These are phyloP conservation scores for Torymus texanus DNA, from an alignment of 2,888 invertebrate genomes.

Conservation along the genomic window DNA sequence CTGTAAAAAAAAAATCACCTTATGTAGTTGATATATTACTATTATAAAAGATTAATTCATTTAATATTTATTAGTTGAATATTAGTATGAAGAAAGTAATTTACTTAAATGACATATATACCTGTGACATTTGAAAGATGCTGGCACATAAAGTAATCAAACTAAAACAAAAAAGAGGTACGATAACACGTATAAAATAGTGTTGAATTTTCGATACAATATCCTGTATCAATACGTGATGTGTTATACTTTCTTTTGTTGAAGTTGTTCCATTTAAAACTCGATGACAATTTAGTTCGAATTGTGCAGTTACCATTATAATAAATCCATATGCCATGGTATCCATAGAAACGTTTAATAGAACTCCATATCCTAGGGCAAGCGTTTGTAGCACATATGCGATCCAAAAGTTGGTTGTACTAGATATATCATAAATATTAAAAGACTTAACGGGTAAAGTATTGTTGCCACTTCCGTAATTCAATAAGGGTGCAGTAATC, in stretches of 20 bases:
- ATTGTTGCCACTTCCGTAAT: background rate
- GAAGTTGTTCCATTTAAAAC: slow-evolving; percentile 7
- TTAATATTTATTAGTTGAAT: no score
- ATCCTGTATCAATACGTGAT: slow-evolving; percentile 40
- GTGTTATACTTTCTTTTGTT: slow-evolving; percentile 30
- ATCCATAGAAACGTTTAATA: slow-evolving; percentile 51
- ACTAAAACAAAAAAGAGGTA: slow-evolving; percentile 50
- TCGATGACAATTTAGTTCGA: slow-evolving; percentile 38
- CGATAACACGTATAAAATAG: slow-evolving; percentile 43
- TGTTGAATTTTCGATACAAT: slow-evolving; percentile 40
- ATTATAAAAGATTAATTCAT: no score
- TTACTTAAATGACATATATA: background rate
- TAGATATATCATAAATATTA: slow-evolving; percentile 42
- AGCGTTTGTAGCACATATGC: slow-evolving; percentile 34
- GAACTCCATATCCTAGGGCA: slow-evolving; percentile 33
- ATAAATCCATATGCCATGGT: slow-evolving; percentile 51
- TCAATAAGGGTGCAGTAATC: slow-evolving; percentile 27
- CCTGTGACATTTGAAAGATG: slow-evolving; percentile 52
- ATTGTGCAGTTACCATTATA: slow-evolving; percentile 38
- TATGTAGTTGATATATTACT: no score
- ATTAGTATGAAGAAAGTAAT: no score
- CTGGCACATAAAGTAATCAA: slow-evolving; percentile 46
- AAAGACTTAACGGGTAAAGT: slow-evolving; percentile 43
- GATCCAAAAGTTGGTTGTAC: slow-evolving; percentile 12
- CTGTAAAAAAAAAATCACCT: slow-evolving; percentile 15